Base-by-base conservation (phyloP, 2,888 invertebrate species). In the Epirrhoe tristata region DNA sequence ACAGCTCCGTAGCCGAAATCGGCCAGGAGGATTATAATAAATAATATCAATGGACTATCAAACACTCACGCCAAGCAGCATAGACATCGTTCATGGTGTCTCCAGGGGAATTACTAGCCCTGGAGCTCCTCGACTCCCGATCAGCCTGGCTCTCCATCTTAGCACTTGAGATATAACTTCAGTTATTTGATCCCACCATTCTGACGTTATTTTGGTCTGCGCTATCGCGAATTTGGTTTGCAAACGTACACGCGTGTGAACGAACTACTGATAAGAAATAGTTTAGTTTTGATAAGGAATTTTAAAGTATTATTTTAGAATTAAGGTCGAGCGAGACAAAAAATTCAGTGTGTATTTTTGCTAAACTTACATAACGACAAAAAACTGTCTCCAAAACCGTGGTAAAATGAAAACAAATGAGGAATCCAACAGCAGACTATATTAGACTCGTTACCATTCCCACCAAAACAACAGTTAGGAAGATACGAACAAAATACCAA, bases 21-120 rank as follows among this genome's bases (percentile, higher is more conserved):
- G n/a, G n/a, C n/a, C n/a, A n/a, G n/a, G n/a, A n/a, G n/a, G n/a
- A n/a, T n/a, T n/a, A n/a, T n/a, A n/a, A n/a, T n/a, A n/a, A n/a
- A n/a, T n/a, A n/a, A n/a, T n/a, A n/a, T 24, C 24, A 24, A 48
- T 14, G 7, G 1, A 6, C 6, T 48, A 16, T 14, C 48, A 36
- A 14, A 64, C 67, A 95, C 95, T 95, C 86, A 95, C 95, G 95
- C 95, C 95, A 95, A 10, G 95, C 95, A 53, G 94, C 95, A 77
- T 95, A 95, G 17, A 95, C 95, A 78, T 95, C 95, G 79, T 95
- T 94, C 94, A 95, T 95, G 79, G 95, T 95, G 81, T 95, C 95
- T 70, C 91, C 94, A 63, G 94, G 95, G 0, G 93, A 89, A 77
- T 93, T 91, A 58, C 91, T 91, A 43, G 91, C 88, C 69, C 85